Conservation (phyloP, 2,797 vertebrate genomes). For the Anguilla anguilla region DNA sequence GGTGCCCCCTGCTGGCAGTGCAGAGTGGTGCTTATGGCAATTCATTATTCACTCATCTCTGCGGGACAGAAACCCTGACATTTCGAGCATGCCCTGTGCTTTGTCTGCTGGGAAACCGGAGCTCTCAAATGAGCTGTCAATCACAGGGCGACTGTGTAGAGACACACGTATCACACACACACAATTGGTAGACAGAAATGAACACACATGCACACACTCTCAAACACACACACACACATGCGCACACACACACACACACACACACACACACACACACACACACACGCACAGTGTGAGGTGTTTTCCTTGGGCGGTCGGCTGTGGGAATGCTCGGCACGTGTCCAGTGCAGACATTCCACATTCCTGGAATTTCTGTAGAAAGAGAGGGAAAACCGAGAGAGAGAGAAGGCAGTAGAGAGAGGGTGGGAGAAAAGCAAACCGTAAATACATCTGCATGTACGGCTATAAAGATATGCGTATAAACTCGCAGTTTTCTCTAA, state of each 20-base stretch:
- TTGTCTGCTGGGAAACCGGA: background rate
- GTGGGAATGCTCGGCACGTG: constrained; percentile 12
- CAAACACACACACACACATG: background rate
- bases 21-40: background rate
- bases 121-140: background rate
- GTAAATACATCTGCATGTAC: background rate
- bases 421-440: background rate
- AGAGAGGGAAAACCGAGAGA: background rate
- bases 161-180: background rate
- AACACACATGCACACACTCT: background rate
- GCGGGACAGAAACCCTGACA: background rate
- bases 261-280: background rate
- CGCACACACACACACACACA: background rate
- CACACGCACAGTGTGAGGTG: constrained; percentile 4
- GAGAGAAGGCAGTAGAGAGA: background rate
- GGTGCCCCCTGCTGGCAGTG: background rate
- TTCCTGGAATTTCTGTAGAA: background rate
- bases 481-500: background rate
- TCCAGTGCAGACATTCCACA: background rate
- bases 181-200: background rate
- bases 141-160: background rate
- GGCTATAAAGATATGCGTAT: background rate
- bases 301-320: background rate
- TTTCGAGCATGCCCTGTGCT: background rate
- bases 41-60: background rate